phyloP scores from a whole-genome alignment of 2,797 vertebrate genomes.

The Tokudaia tokunoshimensis region DNA sequence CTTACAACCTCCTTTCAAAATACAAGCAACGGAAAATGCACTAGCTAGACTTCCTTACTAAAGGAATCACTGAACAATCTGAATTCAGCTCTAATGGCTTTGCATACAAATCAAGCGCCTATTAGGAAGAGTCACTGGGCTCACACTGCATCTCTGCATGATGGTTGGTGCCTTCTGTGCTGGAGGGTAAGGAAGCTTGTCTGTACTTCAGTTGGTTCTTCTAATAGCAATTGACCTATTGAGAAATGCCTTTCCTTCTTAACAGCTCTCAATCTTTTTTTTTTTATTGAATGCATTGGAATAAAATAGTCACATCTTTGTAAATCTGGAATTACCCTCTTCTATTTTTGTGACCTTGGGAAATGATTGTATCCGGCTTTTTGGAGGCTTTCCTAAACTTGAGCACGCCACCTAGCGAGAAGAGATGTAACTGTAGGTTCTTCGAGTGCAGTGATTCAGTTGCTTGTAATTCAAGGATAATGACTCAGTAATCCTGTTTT shows the following conservation, averaged over 20 bases:
- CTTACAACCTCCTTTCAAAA: conserved; percentile 27
- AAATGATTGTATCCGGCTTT: neutral
- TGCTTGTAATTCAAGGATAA: neutral
- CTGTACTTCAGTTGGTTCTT: neutral
- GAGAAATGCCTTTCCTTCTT: neutral
- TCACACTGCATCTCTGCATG: accelerated
- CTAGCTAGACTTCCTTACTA: neutral
- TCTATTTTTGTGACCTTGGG: conserved; percentile 35
- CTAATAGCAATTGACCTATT: neutral
- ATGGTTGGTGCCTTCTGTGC: neutral
- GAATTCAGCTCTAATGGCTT: conserved; percentile 10
- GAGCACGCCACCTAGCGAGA: neutral
- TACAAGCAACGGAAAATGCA: neutral
- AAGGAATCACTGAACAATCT: neutral
- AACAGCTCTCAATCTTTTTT: neutral
- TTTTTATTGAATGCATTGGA: neutral
- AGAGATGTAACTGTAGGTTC: conserved; percentile 21
- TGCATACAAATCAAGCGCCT: neutral
- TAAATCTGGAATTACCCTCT: neutral
- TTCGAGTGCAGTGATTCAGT: neutral
- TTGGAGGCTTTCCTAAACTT: conserved; percentile 1
- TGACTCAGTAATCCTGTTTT: conserved; percentile 14
- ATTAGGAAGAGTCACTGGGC: neutral
- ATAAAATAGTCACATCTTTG: conserved; percentile 28
- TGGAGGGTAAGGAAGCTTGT: neutral